Evolutionary conservation across 1,140 invertebrate genomes (phyloP), one percentile per base, ranked within the genome.

Genomic region (Ceratina australensis): DNA sequence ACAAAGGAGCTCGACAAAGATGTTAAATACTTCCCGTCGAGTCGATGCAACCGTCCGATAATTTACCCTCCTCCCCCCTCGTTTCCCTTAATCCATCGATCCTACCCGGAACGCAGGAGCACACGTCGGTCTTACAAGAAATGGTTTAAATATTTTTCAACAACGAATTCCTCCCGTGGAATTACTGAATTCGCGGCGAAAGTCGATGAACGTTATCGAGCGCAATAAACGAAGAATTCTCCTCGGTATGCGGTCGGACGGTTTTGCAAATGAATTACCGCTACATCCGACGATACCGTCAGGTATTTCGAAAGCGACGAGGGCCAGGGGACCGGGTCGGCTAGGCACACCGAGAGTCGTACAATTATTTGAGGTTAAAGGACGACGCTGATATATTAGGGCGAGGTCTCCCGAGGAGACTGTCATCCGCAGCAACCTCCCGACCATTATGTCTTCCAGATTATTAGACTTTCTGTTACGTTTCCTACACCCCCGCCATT

Each of bases 331-430:
- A 79, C 66, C 28, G 78, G 52, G 16, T 42, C 10, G 49, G 42
- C 67, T 8, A 63, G 76, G 64, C 52, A 66, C 54, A 50, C 72
- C 16, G 56, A 74, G 78, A 60, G 54, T 84, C 79, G 71, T 85
- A 84, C 82, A 85, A 85, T 85, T 85, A 81, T 85, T 85, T 81
- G 83, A 81, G 83, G 83, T 85, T 85, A 84, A 81, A 84, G 81
- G 83, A 78, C 75, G 79, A 84, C 82, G 82, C 82, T 85, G 82
- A 85, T 84, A 84, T 85, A 85, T 85, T 79, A 80, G 67, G 42
- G 60, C 68, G 63, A 78, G 54, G 68, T 82, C 79, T 82, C 82
- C 47, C 57, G 82, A 81, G 83, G 75, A 85, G 77, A 84, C 76
- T 85, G 83, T 85, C 83, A 84, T 77, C 82, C 52, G 61, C 80